Conservation (phyloP, 2,113 vertebrate species). For the Pungitius pungitius region DNA sequence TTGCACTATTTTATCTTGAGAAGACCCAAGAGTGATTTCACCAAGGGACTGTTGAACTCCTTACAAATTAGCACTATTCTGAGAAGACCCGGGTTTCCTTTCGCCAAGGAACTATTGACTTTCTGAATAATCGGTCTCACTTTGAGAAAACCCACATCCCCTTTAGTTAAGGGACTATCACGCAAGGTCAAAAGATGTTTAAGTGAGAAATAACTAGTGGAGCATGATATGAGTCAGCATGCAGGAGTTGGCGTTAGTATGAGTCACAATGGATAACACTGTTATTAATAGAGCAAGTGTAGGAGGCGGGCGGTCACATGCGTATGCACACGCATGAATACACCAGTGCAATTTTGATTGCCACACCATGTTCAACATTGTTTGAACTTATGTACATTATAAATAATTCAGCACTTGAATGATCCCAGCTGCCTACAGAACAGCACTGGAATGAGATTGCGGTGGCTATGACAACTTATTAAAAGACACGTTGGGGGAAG, state of each 20-base stretch:
- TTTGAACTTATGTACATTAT: slow-evolving; percentile 27
- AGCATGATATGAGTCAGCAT: slow-evolving; percentile 61
- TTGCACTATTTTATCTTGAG: slow-evolving; percentile 52
- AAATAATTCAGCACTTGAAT: slow-evolving; percentile 20
- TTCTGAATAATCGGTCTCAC: slow-evolving; percentile 44
- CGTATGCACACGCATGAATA: slow-evolving; percentile 47
- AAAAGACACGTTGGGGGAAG: slow-evolving; percentile 7
- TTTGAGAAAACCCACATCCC: slow-evolving; percentile 8
- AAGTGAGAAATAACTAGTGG: slow-evolving; percentile 36
- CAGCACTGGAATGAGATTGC: slow-evolving; percentile 12
- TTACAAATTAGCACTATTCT: slow-evolving; percentile 40
- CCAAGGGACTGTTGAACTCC: slow-evolving; percentile 25
- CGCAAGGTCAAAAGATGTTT: slow-evolving; percentile 48
- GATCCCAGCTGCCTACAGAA: slow-evolving; percentile 9
- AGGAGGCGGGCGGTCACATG: slow-evolving; percentile 54
- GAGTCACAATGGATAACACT: slow-evolving; percentile 68
- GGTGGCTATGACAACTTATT: slow-evolving; percentile 12
- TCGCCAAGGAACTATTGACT: slow-evolving; percentile 45
- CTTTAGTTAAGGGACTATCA: slow-evolving; percentile 5
- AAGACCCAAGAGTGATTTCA: slow-evolving; percentile 42
- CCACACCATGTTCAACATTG: neutral
- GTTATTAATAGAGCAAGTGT: slow-evolving; percentile 68
- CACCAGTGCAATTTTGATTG: slow-evolving; percentile 34
- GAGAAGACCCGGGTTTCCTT: slow-evolving; percentile 33
- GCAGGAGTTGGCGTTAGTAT: slow-evolving; percentile 58